A percentile compares a stretch with the other conserved stretches of the same genome.
Conservation (phyloP, 2,113 vertebrate genomes). For the Tiliqua scincoides region DNA sequence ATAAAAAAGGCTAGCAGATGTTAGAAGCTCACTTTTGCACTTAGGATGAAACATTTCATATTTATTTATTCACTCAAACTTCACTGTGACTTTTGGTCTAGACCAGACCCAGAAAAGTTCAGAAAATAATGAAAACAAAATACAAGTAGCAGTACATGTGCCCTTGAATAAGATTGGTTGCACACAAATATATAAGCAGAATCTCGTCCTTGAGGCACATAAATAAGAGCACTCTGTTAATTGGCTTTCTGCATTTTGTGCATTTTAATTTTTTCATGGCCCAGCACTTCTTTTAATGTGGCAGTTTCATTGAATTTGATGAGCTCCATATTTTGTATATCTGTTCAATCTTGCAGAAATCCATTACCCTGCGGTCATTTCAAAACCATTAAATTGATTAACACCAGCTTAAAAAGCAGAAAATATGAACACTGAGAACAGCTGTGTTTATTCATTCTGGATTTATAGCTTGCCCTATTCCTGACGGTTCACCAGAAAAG, state of each 20-base stretch:
- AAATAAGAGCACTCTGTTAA: background rate
- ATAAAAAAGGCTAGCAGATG: background rate
- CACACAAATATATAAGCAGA: background rate
- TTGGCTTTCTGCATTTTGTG: background rate
- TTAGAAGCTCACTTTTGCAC: background rate
- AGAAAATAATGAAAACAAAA: background rate
- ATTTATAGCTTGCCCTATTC: background rate
- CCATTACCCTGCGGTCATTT: conserved; percentile 58
- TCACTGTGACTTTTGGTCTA: background rate
- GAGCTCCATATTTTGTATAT: background rate
- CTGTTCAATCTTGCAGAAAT: conserved; percentile 49
- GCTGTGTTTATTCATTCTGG: conserved; percentile 61
- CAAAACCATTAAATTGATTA: conserved; percentile 66
- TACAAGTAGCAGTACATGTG: background rate
- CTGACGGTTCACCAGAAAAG: background rate
- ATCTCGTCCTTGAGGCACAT: background rate
- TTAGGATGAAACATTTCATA: background rate
- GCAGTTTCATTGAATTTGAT: background rate
- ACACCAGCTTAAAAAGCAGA: conserved; percentile 61
- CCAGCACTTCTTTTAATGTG: conserved; percentile 35
- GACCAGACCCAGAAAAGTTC: background rate
- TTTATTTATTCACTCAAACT: background rate
- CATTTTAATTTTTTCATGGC: background rate
- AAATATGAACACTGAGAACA: conserved; percentile 50
- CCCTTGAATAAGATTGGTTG: background rate